Evolutionary conservation across 1,140 invertebrate genomes (phyloP), one percentile per base, ranked within the genome.

Genomic region (Himalopsyche phryganea): DNA sequence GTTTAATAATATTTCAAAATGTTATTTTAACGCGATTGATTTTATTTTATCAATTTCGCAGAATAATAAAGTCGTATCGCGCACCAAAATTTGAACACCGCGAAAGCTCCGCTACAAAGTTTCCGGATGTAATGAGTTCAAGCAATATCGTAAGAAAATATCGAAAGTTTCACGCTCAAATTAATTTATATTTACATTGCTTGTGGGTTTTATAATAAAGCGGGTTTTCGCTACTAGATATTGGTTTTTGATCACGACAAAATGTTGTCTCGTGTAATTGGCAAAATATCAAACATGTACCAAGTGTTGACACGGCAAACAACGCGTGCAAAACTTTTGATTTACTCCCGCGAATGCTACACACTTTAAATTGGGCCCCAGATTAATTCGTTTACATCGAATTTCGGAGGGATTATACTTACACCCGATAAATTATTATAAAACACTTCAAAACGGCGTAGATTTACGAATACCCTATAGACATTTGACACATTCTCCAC

Each of bases 221-320:
- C 35, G 48, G 36, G 47, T 23, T 42, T 18, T 50, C 28, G 47
- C 36, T 48, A 33, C 58, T 44, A 23, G 41, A 62, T 62, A 62
- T 62, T 58, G 60, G 54, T 57, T 62, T 62, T 62, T 58, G 54
- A 62, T 62, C 60, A 53, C 54, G 53, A 57, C 60, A 54, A 60
- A 58, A 59, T 64, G 58, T 64, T 60, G 58, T 60, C 62, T 54
- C 50, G 41, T 48, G 53, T 64, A 60, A 64, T 64, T 64, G 58
- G 53, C 54, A 58, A 64, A 64, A 64, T 55, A 64, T 57, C 41
- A 64, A 63, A 60, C 57, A 61, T 53, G 59, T 46, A 49, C 47
- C n/a, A 48, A 23, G 28, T 61, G 60, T 61, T 61, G 54, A 61
- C 60, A 52, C 20, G 23, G 33, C 54, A 61, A 61, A 61, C 60